Evolutionary conservation across 2,113 vertebrate genomes (phyloP).

Genomic region (Alouatta palliata): DNA sequence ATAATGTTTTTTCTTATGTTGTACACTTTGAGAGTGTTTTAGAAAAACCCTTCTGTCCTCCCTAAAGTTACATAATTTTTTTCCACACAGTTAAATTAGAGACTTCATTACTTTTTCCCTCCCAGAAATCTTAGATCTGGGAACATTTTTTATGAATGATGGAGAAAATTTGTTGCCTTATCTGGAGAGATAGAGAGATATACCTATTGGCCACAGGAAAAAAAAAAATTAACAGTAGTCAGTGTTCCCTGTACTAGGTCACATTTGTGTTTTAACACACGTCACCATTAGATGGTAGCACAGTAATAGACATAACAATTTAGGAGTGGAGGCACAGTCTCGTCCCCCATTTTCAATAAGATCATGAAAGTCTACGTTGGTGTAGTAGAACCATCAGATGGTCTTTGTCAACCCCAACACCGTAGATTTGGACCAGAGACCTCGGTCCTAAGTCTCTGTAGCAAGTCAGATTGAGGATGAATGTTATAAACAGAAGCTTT

Average conservation of each 20-base stretch:
- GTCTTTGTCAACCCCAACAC: neutral
- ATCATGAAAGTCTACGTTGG: neutral
- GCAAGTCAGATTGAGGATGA: neutral
- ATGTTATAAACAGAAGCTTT: neutral
- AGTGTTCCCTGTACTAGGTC: neutral
- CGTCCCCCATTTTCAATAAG: neutral
- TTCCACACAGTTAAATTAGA: neutral
- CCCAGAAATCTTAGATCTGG: neutral
- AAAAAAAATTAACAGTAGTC: neutral
- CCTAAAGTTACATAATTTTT: neutral
- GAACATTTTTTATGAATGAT: neutral
- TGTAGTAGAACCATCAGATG: neutral
- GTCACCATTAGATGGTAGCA: constrained; percentile 72
- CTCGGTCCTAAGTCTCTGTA: neutral
- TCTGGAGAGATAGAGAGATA: neutral
- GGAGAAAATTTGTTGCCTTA: neutral
- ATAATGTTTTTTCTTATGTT: neutral
- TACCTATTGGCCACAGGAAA: neutral
- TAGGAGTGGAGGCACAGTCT: neutral
- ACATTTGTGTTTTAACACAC: constrained; percentile 37
- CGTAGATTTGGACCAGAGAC: neutral
- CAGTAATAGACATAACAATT: constrained; percentile 2
- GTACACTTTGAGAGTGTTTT: neutral
- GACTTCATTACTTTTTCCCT: neutral
- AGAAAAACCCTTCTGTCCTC: neutral